These are phyloP conservation scores for Holothuria leucospilota DNA, from an alignment of 53 echinoderm and acorn worm species.

Conservation along the genomic window DNA sequence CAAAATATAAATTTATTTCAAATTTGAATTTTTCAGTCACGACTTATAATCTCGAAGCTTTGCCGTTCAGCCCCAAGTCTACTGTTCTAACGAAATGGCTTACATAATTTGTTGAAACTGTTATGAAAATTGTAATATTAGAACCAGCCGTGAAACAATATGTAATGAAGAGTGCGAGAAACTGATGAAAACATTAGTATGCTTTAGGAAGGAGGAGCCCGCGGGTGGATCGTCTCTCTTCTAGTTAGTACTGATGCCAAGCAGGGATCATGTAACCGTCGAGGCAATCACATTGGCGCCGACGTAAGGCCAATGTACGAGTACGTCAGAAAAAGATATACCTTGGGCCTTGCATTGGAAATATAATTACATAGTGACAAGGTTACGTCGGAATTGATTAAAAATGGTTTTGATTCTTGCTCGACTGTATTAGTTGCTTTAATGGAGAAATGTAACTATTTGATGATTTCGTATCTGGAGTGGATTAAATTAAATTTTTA, in stretches of 20 bases:
- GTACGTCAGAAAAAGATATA: slow-evolving; percentile 1
- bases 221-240: slow-evolving; percentile 16
- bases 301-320: slow-evolving; percentile 25
- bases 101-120: too few relatives aligned
- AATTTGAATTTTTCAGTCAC: too few relatives aligned
- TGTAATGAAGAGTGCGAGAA: background rate
- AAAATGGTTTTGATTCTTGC: too few relatives aligned
- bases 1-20: too few relatives aligned
- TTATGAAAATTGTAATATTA: slow-evolving; percentile 16
- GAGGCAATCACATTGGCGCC: slow-evolving; percentile 32
- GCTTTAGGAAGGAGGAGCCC: slow-evolving; percentile 26
- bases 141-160: slow-evolving; percentile 25
- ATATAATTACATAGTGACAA: slow-evolving; percentile 38
- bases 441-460: too few relatives aligned
- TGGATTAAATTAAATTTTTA: too few relatives aligned
- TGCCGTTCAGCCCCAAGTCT: too few relatives aligned
- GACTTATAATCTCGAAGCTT: too few relatives aligned
- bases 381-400: slow-evolving; percentile 17
- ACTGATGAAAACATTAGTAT: slow-evolving; percentile 32
- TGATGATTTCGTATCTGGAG: too few relatives aligned
- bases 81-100: too few relatives aligned
- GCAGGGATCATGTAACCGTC: slow-evolving; percentile 30
- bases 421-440: too few relatives aligned
- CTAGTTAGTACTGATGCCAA: background rate
- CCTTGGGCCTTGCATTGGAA: slow-evolving; percentile 25